Base-by-base conservation (phyloP, 2,113 vertebrate genomes). In the Trematomus loennbergii region DNA sequence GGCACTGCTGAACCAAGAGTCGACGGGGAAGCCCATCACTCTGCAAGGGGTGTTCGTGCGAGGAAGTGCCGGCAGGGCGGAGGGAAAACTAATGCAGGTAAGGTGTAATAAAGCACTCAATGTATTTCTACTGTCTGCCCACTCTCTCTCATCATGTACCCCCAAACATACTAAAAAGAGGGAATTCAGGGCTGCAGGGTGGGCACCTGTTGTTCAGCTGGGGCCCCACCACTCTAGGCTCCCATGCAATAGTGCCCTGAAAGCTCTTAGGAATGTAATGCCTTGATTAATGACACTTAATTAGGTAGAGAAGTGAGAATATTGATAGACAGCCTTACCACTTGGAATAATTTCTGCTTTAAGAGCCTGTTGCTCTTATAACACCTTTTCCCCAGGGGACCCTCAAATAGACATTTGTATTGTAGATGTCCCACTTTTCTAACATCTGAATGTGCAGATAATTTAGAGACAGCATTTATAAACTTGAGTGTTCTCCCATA, bases 11-110 rank as follows among this genome's bases (percentile, higher is more conserved):
- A 97, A 96, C 86, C 95, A 96, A 89, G 97, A 98, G 83, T 94
- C 94, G 1, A 91, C 94, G 49, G 95, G 94, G 84, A 95, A 92
- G 88, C 87, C 92, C 94, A 95, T 98, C 93, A 94, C 94, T 5
- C 93, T 99, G 94, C 96, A 98, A 78, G 98, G 98, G 63, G 93
- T 96, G 82, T 99, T 99, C 78, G 97, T 97, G 17, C 96, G 93
- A 61, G 95, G 96, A 88, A 96, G 96, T 64, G 92, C 90, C 25
- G 96, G 95, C 66, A 94, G 93, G 12, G 98, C 98, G 0, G 96
- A 98, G 89, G 98, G 98, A 36, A 98, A 97, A 75, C 94, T 99
- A 43, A 97, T 98, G 90, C 98, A 99, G 98, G 98, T 98, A 96
- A 89, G 95, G 93, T 85, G 60, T 46, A 40, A 52, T 29, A 3